These are phyloP conservation scores for Polymixis lichenea DNA, from an alignment of 2,888 invertebrate species.

Conservation along the genomic window DNA sequence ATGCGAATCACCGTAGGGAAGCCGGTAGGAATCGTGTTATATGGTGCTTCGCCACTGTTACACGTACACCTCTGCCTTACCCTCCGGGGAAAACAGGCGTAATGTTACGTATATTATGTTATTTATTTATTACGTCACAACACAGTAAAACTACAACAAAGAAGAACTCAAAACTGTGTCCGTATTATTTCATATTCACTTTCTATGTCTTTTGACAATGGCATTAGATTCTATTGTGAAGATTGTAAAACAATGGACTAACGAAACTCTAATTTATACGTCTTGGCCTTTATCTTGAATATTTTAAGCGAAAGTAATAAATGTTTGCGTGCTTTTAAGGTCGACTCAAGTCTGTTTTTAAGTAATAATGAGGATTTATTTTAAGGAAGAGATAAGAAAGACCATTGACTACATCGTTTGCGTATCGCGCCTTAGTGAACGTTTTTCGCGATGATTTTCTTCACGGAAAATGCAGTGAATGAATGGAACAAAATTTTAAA, in stretches of 20 bases:
- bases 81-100: no score
- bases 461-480: no score
- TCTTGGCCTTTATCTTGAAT: slow-evolving; percentile 30
- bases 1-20: no score
- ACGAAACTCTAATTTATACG: slow-evolving; percentile 52
- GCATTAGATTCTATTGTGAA: slow-evolving; percentile 50
- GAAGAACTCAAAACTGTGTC: neutral
- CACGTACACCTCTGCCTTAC: no score
- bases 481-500: no score
- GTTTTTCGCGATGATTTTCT: no score
- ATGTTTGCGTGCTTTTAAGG: slow-evolving; percentile 18
- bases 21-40: no score
- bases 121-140: slow-evolving; percentile 24
- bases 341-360: neutral
- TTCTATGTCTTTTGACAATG: slow-evolving; percentile 56
- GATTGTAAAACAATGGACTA: slow-evolving; percentile 54
- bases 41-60: no score
- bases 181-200: slow-evolving; percentile 56
- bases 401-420: neutral
- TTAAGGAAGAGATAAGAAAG: neutral
- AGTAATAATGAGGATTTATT: neutral
- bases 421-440: no score
- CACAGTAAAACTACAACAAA: slow-evolving; percentile 22
- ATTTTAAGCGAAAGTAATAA: slow-evolving; percentile 47
- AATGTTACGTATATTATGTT: neutral